Evolutionary conservation across 1,140 invertebrate species (phyloP), one percentile per base, ranked within the genome.

Genomic region (Chironomus tepperi): DNA sequence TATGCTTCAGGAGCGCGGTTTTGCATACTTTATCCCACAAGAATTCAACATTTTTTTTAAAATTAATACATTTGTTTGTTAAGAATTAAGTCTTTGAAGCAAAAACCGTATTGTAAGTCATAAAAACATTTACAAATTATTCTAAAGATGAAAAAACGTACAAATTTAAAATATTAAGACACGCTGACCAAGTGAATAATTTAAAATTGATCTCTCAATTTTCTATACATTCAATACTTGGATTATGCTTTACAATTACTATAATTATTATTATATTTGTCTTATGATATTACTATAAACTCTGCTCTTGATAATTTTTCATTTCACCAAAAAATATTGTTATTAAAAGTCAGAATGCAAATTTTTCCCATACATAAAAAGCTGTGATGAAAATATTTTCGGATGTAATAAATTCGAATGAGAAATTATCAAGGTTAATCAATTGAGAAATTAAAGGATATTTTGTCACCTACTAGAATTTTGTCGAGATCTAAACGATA

Each of bases 11-110:
- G 65, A 70, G 65, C 65, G 65, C 65, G 65, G 65, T 70, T 19
- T 70, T 70, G 65, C 65, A 70, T 21, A 70, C 65, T 70, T 19
- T 70, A 12, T 12, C n/a, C 47, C 9, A n/a, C 9, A 12, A 12
- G n/a, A 57, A 12, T 57, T 12, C 47, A 57, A 57, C 47, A 57
- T 57, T 57, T 57, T 57, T n/a, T 57, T 70, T 70, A 70, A 70
- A 15, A 67, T 16, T 18, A n/a, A 19, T 70, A 70, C 65, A 70
- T 70, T 7, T 57, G 12, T 57, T 57, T 15, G 47, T n/a, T 57
- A 57, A 47, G 43, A 9, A n/a, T n/a, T 57, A 57, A 57, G 47
- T n/a, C 12, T 57, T 47, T 47, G 43, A 47, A 47, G 9, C 43
- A 47, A 34, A 34, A 34, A 34, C 15, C 43, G 15, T 47, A 47